phyloP scores from a whole-genome alignment of 2,797 vertebrate genomes.

The Liasis olivaceus region DNA sequence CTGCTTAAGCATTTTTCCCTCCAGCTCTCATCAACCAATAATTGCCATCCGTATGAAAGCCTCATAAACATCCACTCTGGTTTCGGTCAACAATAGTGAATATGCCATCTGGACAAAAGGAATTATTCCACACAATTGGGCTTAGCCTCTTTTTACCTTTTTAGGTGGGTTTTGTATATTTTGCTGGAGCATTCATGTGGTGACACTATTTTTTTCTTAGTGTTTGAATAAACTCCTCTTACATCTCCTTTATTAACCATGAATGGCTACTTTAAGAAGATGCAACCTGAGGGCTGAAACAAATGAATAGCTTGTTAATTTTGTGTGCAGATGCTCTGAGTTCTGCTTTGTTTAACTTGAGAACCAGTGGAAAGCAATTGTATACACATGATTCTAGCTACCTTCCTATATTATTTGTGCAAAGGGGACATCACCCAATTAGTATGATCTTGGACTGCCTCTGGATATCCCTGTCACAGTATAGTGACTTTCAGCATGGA shows the following conservation, averaged over 20 bases:
- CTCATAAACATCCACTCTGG: constrained; percentile 51
- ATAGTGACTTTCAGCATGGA: not conserved
- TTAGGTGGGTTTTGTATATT: not conserved
- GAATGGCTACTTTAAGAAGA: not conserved
- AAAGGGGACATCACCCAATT: not conserved
- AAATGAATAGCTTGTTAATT: not conserved
- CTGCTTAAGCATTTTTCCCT: constrained; percentile 61
- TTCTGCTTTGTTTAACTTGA: not conserved
- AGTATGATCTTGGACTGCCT: not conserved
- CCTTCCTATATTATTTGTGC: not conserved
- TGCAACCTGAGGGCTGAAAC: not conserved
- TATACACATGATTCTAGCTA: not conserved
- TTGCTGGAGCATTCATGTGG: not conserved
- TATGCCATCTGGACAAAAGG: constrained; percentile 44
- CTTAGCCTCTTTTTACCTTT: constrained; percentile 16
- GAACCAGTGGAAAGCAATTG: not conserved
- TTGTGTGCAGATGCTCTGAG: not conserved
- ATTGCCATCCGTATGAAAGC: constrained; percentile 57
- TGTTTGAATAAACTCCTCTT: not conserved
- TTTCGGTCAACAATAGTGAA: constrained; percentile 46
- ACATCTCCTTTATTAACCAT: not conserved
- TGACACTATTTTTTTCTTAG: not conserved
- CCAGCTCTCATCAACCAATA: constrained; percentile 60
- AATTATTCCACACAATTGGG: constrained; percentile 20
- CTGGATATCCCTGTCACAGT: not conserved